A percentile compares a stretch with the other conserved stretches of the same genome.
Evolutionary conservation across 2,888 invertebrate genomes (phyloP).

Genomic region (Candidula unifasciata): DNA sequence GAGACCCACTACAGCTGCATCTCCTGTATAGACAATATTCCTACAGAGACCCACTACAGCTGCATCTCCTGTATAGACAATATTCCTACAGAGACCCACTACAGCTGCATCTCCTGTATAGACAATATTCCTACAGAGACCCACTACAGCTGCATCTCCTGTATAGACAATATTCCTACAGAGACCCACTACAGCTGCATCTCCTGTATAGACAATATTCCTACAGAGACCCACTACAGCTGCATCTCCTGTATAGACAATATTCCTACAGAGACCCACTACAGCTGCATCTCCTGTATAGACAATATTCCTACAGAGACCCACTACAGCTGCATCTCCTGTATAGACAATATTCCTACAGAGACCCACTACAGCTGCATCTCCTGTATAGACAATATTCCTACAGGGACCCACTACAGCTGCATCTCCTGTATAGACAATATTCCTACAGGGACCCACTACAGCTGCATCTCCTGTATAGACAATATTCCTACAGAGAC

Average conservation of each 20-base stretch:
- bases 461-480: constrained; percentile 30
- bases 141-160: constrained; percentile 3
- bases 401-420: no score
- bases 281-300: constrained; percentile 30
- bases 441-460: no score
- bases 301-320: background rate
- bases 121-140: background rate
- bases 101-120: constrained; percentile 30
- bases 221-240: no score
- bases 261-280: no score
- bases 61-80: constrained; percentile 41
- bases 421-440: constrained; percentile 41
- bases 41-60: no score
- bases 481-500: background rate
- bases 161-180: constrained; percentile 30
- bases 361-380: background rate
- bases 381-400: constrained; percentile 37
- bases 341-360: constrained; percentile 30
- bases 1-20: background rate
- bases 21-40: constrained; percentile 37
- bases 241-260: constrained; percentile 41
- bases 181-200: background rate
- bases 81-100: no score
- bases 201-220: constrained; percentile 37
- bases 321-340: constrained; percentile 3